Percentiles rank a stretch among this genome's conserved stretches.
phyloP scores from a whole-genome alignment of 2,888 invertebrate species.

The Ennomos erosarius region DNA sequence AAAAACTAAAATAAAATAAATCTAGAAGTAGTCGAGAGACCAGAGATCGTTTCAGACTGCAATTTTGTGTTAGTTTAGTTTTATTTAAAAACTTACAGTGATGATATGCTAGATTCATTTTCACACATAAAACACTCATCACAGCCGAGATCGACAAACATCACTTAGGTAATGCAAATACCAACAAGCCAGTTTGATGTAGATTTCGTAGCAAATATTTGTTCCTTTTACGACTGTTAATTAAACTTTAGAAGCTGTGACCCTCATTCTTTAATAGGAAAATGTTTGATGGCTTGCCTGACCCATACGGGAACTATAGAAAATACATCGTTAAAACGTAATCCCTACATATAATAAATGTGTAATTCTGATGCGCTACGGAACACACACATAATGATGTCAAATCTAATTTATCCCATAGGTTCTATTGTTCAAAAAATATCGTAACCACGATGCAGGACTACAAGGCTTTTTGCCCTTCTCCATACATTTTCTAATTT shows the following conservation, averaged over 20 bases:
- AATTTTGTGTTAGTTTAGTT: background rate
- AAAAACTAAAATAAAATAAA: no score
- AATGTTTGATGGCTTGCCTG: conserved; percentile 15
- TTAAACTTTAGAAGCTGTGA: conserved; percentile 38
- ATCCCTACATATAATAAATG: no score
- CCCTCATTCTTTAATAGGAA: conserved; percentile 20
- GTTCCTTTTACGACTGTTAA: conserved; percentile 48
- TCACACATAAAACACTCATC: conserved; percentile 31
- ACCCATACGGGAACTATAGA: background rate
- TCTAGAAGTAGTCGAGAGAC: no score
- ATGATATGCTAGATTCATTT: conserved; percentile 17
- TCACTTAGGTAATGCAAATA: conserved; percentile 36
- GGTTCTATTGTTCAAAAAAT: no score
- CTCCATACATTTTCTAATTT: no score
- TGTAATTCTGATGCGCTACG: no score
- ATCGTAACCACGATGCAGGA: no score
- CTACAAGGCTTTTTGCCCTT: no score
- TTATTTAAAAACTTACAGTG: conserved; percentile 22
- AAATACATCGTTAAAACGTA: no score
- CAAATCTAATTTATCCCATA: no score
- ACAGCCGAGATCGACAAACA: conserved; percentile 31
- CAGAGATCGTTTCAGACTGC: no score
- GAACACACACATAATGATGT: no score
- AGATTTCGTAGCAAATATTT: conserved; percentile 46
- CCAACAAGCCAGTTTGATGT: conserved; percentile 35